A percentile compares a stretch with the other conserved stretches of the same genome.
Conservation (phyloP, 2,888 invertebrate genomes). For the Glomeris marginata region DNA sequence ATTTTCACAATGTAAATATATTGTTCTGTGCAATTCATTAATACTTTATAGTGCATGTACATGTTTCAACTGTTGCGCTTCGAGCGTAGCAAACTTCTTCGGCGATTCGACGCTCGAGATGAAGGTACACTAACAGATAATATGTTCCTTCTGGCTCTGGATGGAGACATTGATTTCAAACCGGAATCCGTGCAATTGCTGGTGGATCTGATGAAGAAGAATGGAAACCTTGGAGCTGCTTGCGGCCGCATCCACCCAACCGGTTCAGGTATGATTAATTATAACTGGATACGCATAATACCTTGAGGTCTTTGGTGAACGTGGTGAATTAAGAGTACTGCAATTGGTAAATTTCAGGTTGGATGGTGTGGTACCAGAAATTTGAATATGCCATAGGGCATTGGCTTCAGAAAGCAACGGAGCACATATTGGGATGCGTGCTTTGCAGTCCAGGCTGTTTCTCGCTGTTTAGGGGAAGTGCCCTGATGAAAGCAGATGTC, state of each 20-base stretch:
- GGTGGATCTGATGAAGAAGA: constrained; percentile 96
- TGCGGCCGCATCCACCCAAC: constrained; percentile 98
- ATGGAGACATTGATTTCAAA: constrained; percentile 96
- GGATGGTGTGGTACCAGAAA: constrained; percentile 99
- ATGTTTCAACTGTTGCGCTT: constrained; percentile 82
- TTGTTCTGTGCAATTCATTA: neutral
- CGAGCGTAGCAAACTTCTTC: constrained; percentile 42
- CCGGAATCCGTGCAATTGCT: constrained; percentile 86
- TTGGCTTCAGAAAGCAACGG: constrained; percentile 99
- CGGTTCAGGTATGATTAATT: constrained; percentile 68
- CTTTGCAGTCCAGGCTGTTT: constrained; percentile 98
- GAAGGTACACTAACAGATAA: constrained; percentile 92
- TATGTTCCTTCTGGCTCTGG: constrained; percentile 83
- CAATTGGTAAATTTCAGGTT: constrained; percentile 39
- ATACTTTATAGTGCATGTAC: constrained; percentile 48
- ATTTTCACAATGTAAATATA: constrained; percentile 1
- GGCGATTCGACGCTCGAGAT: constrained; percentile 57
- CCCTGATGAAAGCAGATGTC: constrained; percentile 97
- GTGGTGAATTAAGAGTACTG: too few species aligned
- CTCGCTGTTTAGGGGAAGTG: constrained; percentile 91
- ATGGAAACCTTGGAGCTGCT: constrained; percentile 88
- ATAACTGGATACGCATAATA: too few species aligned
- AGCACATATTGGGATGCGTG: constrained; percentile 99
- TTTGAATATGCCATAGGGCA: constrained; percentile 99
- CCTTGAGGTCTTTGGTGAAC: too few species aligned